A percentile compares a stretch with the other conserved stretches of the same genome.
These are phyloP conservation scores for Diplodus sargus DNA, from an alignment of 2,797 vertebrate species.

Conservation along the genomic window DNA sequence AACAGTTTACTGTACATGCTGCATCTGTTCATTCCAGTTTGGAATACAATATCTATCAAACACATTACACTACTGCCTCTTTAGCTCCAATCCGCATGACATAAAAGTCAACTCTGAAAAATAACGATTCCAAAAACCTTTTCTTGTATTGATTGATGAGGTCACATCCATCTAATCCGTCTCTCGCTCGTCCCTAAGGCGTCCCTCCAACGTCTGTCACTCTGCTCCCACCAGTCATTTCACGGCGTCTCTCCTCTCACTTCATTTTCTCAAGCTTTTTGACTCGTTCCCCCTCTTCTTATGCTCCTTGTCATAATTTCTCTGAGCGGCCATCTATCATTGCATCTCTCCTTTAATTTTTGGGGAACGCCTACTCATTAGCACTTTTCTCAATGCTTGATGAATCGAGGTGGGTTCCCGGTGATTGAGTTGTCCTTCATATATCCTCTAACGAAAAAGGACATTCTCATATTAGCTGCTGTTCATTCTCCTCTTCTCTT, in stretches of 20 bases:
- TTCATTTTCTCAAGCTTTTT: constrained; percentile 40
- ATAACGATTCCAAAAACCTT: constrained; percentile 45
- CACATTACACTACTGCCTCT: background rate
- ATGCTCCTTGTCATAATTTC: constrained; percentile 47
- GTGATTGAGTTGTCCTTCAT: constrained; percentile 51
- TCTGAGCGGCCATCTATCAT: constrained; percentile 36
- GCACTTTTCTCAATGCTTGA: constrained; percentile 14
- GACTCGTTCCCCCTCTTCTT: constrained; percentile 32
- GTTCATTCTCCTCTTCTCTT: background rate
- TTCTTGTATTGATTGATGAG: constrained; percentile 59
- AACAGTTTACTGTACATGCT: background rate
- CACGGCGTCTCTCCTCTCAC: constrained; percentile 34
- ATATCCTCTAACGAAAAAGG: constrained; percentile 28
- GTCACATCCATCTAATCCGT: constrained; percentile 53
- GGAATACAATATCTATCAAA: constrained; percentile 13
- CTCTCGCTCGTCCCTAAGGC: constrained; percentile 48
- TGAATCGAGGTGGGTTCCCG: background rate
- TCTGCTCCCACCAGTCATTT: constrained; percentile 56
- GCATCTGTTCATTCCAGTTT: constrained; percentile 2
- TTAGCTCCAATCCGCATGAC: constrained; percentile 22
- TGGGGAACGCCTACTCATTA: constrained; percentile 26
- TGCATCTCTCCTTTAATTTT: constrained; percentile 26
- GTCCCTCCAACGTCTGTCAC: constrained; percentile 52
- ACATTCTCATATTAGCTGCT: constrained; percentile 11
- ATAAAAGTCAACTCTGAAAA: constrained; percentile 43